A percentile compares a stretch with the other conserved stretches of the same genome.
Evolutionary conservation across 2,888 invertebrate species (phyloP).

Genomic region (Pandemis heparana): DNA sequence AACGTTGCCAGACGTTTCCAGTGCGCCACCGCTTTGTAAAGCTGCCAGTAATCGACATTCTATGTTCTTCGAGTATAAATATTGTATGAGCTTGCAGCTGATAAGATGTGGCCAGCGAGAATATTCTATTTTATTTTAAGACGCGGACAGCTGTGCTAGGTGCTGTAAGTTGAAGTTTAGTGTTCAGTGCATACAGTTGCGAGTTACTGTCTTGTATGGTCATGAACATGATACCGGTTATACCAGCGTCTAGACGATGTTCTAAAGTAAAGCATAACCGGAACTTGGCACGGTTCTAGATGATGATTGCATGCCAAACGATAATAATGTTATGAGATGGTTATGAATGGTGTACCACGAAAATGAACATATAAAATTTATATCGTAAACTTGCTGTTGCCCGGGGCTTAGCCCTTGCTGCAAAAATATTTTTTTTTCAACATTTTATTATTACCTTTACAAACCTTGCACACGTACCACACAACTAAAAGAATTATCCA

Average conservation of each 20-base stretch:
- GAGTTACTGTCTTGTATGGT: not conserved
- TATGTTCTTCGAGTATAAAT: conserved; percentile 76
- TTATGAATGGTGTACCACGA: no score
- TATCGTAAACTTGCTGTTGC: no score
- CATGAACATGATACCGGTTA: not conserved
- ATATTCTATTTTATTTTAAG: conserved; percentile 66
- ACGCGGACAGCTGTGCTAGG: conserved; percentile 39
- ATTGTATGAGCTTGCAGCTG: conserved; percentile 68
- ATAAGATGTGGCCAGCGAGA: conserved; percentile 66
- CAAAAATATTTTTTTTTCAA: no score
- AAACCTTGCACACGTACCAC: no score
- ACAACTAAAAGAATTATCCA: no score
- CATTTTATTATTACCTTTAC: no score
- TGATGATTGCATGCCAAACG: no score
- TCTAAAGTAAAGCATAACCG: not conserved
- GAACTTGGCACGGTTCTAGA: no score
- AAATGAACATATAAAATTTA: no score
- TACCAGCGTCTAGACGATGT: not conserved
- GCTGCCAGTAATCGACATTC: conserved; percentile 72
- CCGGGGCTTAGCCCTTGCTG: no score
- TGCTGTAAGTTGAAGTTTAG: conserved; percentile 5
- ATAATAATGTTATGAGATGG: no score
- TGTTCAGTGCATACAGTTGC: not conserved
- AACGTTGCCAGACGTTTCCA: conserved; percentile 38
- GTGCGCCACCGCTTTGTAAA: conserved; percentile 42